A percentile compares a stretch with the other conserved stretches of the same genome.
Evolutionary conservation across 1,140 invertebrate species (phyloP).

Genomic region (Anastatus disparis): DNA sequence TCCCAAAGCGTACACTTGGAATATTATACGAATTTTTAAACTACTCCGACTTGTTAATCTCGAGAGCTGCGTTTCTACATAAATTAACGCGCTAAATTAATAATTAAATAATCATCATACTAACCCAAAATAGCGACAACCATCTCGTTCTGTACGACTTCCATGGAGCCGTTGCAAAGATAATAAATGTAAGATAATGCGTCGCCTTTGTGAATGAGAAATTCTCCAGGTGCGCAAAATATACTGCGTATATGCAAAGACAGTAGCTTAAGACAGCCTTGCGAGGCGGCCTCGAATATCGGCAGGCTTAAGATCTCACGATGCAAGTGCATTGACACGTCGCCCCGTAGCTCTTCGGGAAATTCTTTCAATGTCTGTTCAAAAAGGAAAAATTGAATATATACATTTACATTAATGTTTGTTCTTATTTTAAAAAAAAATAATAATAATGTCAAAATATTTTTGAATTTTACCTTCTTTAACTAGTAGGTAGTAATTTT

Average conservation of each 20-base stretch:
- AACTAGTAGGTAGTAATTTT: too few relatives aligned
- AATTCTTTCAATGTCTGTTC: slow-evolving; percentile 93
- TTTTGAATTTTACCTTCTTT: too few relatives aligned
- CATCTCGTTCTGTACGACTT: slow-evolving; percentile 97
- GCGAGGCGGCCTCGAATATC: slow-evolving; percentile 92
- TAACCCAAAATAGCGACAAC: slow-evolving; percentile 97
- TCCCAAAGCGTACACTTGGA: too few relatives aligned
- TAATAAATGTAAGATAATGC: slow-evolving; percentile 96
- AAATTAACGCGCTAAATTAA: too few relatives aligned
- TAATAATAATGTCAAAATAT: too few relatives aligned
- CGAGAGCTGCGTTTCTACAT: too few relatives aligned
- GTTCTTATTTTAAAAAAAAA: too few relatives aligned
- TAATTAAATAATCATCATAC: too few relatives aligned
- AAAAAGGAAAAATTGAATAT: not conserved
- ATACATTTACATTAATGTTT: too few relatives aligned
- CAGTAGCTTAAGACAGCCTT: slow-evolving; percentile 91
- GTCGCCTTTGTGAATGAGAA: slow-evolving; percentile 95
- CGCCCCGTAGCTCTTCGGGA: slow-evolving; percentile 93
- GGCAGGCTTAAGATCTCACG: slow-evolving; percentile 92
- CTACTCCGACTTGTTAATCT: too few relatives aligned
- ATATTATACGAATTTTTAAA: too few relatives aligned
- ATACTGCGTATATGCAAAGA: slow-evolving; percentile 90
- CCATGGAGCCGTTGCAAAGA: slow-evolving; percentile 97
- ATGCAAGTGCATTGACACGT: slow-evolving; percentile 95
- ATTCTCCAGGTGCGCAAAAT: slow-evolving; percentile 97